phyloP scores from a whole-genome alignment of 1,140 invertebrate genomes.

The Magallana gigas region DNA sequence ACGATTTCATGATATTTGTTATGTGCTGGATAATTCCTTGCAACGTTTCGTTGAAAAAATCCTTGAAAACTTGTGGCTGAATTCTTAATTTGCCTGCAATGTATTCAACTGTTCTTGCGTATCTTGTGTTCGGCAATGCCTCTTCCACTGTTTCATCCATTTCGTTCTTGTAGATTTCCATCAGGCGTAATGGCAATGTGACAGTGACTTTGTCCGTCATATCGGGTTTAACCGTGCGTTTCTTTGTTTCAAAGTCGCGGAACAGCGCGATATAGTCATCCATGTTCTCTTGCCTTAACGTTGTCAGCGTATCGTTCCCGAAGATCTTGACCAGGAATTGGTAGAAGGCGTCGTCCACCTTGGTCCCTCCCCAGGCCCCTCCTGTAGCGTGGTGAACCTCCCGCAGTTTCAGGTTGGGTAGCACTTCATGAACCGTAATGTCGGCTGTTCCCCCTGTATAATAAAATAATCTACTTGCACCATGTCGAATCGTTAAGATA shows the following conservation, averaged over 20 bases:
- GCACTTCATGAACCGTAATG: constrained; percentile 62
- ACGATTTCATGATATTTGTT: constrained; percentile 36
- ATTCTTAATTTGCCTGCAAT: constrained; percentile 47
- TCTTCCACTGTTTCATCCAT: constrained; percentile 17
- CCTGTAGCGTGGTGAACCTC: constrained; percentile 59
- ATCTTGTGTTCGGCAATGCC: constrained; percentile 46
- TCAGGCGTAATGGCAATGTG: constrained; percentile 42
- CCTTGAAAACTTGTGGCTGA: constrained; percentile 44
- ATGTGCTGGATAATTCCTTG: constrained; percentile 48
- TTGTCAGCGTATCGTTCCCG: constrained; percentile 44
- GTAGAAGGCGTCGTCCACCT: constrained; percentile 59
- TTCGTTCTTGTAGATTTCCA: constrained; percentile 14
- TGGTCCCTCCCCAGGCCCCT: constrained; percentile 64
- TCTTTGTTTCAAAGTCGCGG: constrained; percentile 60
- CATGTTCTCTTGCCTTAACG: constrained; percentile 33
- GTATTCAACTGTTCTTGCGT: constrained; percentile 4
- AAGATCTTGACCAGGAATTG: constrained; percentile 51
- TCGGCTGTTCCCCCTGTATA: constrained; percentile 61
- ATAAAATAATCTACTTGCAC: not conserved
- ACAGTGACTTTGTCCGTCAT: constrained; percentile 36
- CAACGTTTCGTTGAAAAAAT: constrained; percentile 47
- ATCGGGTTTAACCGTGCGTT: constrained; percentile 49
- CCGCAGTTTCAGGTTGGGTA: constrained; percentile 41
- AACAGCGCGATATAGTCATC: constrained; percentile 47
- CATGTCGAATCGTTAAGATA: not conserved